A percentile compares a stretch with the other conserved stretches of the same genome.
Conservation (phyloP, 2,113 vertebrate genomes). For the Callipepla squamata region DNA sequence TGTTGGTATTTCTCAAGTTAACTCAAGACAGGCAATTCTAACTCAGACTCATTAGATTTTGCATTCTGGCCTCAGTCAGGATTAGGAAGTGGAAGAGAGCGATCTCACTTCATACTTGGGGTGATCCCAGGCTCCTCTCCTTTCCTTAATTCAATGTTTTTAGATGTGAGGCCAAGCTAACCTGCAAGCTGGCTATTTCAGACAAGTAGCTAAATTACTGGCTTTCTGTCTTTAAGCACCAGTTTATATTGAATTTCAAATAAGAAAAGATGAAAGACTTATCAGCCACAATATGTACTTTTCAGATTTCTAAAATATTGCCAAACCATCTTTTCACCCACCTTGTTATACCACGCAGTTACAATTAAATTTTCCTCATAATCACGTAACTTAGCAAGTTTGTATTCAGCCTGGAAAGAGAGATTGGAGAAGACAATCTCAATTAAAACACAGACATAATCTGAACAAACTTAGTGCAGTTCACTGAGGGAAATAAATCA, state of each 20-base stretch:
- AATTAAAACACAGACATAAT: not conserved
- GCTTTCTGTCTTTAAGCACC: not conserved
- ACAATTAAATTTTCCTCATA: constrained; percentile 96
- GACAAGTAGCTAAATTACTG: not conserved
- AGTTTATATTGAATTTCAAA: not conserved
- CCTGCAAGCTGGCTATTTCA: not conserved
- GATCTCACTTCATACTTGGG: not conserved
- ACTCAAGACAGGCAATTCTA: not conserved
- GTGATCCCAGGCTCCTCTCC: not conserved
- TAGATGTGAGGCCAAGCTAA: not conserved
- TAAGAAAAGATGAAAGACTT: not conserved
- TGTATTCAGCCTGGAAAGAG: constrained; percentile 85
- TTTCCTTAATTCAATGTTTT: not conserved
- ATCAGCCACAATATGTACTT: not conserved
- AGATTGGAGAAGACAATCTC: not conserved
- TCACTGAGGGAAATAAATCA: not conserved
- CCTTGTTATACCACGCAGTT: constrained; percentile 98
- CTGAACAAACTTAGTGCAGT: not conserved
- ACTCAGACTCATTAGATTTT: not conserved
- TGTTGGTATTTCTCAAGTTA: not conserved
- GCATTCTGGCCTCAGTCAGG: not conserved
- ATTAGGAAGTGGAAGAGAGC: not conserved
- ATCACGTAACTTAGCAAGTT: constrained; percentile 90
- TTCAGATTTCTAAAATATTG: not conserved
- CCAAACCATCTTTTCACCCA: constrained; percentile 49